Evolutionary conservation across 2,113 vertebrate species (phyloP).

Genomic region (Salminus brasiliensis): DNA sequence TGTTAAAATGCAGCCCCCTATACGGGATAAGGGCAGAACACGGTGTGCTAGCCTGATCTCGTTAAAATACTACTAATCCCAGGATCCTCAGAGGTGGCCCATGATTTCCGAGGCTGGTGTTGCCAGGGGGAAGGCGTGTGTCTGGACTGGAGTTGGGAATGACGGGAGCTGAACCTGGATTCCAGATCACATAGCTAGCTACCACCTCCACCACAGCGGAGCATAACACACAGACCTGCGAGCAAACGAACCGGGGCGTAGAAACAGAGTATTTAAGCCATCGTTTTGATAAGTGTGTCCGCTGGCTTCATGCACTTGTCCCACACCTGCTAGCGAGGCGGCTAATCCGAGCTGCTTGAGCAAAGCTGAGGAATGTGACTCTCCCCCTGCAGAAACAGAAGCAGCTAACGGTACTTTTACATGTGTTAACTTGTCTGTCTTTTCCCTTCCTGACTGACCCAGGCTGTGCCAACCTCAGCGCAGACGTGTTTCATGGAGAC

Average conservation of each 20-base stretch:
- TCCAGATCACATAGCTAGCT: conserved; percentile 58
- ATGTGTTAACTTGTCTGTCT: not conserved
- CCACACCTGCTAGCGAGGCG: conserved; percentile 60
- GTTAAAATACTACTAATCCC: conserved; percentile 66
- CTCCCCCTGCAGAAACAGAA: not conserved
- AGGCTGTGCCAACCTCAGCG: not conserved
- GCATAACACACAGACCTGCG: conserved; percentile 63
- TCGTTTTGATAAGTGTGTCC: not conserved
- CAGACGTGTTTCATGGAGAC: not conserved
- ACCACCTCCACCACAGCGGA: too few species aligned
- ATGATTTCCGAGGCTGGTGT: conserved; percentile 70
- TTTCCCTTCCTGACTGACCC: not conserved
- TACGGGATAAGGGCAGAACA: too few species aligned
- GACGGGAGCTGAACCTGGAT: conserved; percentile 71
- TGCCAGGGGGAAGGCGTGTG: conserved; percentile 70
- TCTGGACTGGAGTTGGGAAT: conserved; percentile 76
- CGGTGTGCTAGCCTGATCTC: not conserved
- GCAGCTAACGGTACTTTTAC: not conserved
- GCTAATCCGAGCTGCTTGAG: conserved; percentile 65
- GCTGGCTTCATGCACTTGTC: conserved; percentile 55
- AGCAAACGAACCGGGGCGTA: conserved; percentile 40
- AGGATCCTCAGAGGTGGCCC: conserved; percentile 65
- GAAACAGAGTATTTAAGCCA: conserved; percentile 2
- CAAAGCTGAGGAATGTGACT: conserved; percentile 58
- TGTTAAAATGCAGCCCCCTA: too few species aligned